These are phyloP conservation scores for Botia kubotai DNA, from an alignment of 2,797 vertebrate species.

Conservation along the genomic window DNA sequence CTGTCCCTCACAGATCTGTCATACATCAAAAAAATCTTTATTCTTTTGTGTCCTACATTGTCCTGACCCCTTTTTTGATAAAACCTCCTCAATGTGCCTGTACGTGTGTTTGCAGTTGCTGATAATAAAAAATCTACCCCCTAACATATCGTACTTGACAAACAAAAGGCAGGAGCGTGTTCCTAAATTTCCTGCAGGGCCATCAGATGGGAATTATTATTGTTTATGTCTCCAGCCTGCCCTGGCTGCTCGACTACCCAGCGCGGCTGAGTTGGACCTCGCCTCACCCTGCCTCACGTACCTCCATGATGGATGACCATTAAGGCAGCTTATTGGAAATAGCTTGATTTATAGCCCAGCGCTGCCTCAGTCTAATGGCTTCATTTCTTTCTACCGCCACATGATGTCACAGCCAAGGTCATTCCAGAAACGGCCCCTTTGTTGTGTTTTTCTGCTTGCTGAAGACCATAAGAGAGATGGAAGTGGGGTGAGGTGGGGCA, in stretches of 20 bases:
- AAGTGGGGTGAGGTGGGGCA: constrained; percentile 56
- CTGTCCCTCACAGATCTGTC: constrained; percentile 32
- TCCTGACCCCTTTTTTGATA: constrained; percentile 34
- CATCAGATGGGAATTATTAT: constrained; percentile 91
- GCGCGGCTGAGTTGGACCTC: constrained; percentile 34
- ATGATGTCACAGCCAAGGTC: constrained; percentile 99
- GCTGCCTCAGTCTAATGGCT: constrained; percentile 99
- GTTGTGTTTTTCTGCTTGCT: constrained; percentile 89
- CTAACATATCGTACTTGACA: constrained; percentile 88
- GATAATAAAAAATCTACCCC: constrained; percentile 55
- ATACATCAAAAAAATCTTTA: constrained; percentile 30
- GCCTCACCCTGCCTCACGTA: constrained; percentile 18
- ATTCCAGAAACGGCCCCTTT: constrained; percentile 93
- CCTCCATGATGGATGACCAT: constrained; percentile 97
- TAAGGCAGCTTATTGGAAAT: constrained; percentile 99
- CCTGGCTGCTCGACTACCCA: constrained; percentile 40
- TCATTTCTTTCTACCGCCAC: constrained; percentile 98
- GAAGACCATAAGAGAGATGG: constrained; percentile 90
- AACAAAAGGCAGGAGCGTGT: constrained; percentile 87
- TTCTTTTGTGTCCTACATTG: constrained; percentile 25
- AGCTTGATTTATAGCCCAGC: constrained; percentile 99
- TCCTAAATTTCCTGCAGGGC: constrained; percentile 89
- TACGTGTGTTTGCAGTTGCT: constrained; percentile 36
- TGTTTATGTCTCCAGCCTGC: constrained; percentile 90
- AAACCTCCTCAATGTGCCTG: constrained; percentile 13